Conservation (phyloP, 2,888 invertebrate genomes). For the Acanthosepion lycidas region DNA sequence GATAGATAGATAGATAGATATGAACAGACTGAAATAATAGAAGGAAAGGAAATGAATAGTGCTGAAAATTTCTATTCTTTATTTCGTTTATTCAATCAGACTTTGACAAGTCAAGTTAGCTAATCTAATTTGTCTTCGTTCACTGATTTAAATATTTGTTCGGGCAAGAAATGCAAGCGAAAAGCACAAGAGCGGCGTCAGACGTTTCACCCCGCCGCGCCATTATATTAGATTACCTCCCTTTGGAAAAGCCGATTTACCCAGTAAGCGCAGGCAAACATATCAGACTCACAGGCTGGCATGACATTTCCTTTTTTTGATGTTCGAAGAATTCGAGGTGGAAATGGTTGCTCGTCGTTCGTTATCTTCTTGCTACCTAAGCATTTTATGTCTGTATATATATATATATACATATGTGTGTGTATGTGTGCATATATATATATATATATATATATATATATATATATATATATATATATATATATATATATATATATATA, state of each 20-base stretch:
- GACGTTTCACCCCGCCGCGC: background rate
- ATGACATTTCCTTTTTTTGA: no score
- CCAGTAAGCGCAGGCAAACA: background rate
- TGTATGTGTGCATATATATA: no score
- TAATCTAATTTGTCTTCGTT: background rate
- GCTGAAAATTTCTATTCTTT: background rate
- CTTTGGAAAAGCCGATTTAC: background rate
- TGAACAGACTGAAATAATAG: background rate
- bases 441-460: background rate
- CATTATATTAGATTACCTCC: background rate
- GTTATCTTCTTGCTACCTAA: no score
- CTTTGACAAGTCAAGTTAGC: background rate
- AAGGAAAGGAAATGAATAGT: background rate
- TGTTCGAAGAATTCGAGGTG: no score
- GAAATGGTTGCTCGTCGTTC: no score
- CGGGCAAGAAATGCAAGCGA: background rate
- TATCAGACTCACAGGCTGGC: background rate
- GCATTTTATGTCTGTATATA: background rate
- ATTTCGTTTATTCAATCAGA: background rate
- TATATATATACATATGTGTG: background rate
- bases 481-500: conserved; percentile 39
- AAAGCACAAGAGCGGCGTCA: background rate
- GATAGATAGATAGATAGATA: no score
- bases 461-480: conserved; percentile 44
- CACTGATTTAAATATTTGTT: background rate